Base-by-base conservation (phyloP, 1,140 invertebrate species). In the Subanguina moxae region DNA sequence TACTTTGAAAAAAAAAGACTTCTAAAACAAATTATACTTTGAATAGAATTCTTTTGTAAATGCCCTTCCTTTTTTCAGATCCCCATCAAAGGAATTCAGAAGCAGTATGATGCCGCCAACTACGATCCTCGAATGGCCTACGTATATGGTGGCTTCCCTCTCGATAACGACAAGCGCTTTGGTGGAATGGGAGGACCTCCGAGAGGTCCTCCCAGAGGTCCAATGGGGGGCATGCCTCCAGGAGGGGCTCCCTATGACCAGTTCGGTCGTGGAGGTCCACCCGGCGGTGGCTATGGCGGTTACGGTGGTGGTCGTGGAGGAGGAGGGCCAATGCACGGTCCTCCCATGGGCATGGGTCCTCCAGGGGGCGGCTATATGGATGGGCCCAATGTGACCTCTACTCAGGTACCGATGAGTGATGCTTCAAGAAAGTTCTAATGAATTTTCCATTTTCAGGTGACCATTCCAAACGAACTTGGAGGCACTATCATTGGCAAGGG, bases 61-160 rank as follows among this genome's bases (percentile, higher is more conserved):
- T n/a, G n/a, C n/a, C n/a, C n/a, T 38, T 38, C 32, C 32, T 45
- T 42, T 46, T 67, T 77, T 68, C 30, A 82, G 71, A 77, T 78
- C 21, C 71, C 71, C 27, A 70, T 83, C 45, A 80, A 83, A 70
- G 80, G 80, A 13, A 30, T 43, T 15, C 57, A 61, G 27, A 70
- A 63, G 78, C 80, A 27, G 0, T 80, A 80, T 48, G 76, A 82
- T 46, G 30, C 81, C 15, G 61, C 69, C 43, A 78, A 81, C 61
- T 82, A 80, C 58, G 79, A 82, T 63, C 76, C 77, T 1, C 64
- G 66, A 13, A 45, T 73, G 62, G 76, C 69, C 1, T 64, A 21
- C 21, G 71, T 59, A 11, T 82, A 82, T 56, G 80, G 80, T n/a
- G 81, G 79, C 23, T 82, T 78, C 43, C 3, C 32, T 38, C 32